Conservation (phyloP, 2,888 invertebrate genomes). For the Caenorhabditis sp. region DNA sequence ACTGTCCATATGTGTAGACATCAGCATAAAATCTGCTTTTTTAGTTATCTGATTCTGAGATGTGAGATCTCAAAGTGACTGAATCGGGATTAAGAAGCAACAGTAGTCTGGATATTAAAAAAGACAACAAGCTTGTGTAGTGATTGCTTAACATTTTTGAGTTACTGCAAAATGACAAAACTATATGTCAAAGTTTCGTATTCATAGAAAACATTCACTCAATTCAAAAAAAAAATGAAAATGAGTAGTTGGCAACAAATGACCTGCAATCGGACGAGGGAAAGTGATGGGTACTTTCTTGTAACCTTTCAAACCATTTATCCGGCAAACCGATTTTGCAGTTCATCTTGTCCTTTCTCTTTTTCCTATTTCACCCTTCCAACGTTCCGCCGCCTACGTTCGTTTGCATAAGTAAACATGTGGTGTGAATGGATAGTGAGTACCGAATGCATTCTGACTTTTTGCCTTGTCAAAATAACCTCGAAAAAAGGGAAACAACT, state of each 20-base stretch:
- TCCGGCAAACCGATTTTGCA: conserved; percentile 44
- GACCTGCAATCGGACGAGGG: conserved; percentile 17
- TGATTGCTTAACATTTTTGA: no score
- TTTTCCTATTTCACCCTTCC: neutral
- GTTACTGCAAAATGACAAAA: no score
- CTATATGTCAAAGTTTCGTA: no score
- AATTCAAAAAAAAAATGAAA: no score
- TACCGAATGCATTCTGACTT: conserved; percentile 9
- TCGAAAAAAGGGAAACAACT: neutral
- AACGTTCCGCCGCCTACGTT: no score
- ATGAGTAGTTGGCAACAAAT: no score
- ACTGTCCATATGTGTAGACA: conserved; percentile 2
- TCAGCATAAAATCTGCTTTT: neutral
- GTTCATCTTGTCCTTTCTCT: conserved; percentile 24
- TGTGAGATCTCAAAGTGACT: no score
- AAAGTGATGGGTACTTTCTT: conserved; percentile 5
- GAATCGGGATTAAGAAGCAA: no score
- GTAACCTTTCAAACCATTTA: conserved; percentile 12
- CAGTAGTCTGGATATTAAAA: no score
- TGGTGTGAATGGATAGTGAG: conserved; percentile 2
- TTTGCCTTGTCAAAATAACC: conserved; percentile 6
- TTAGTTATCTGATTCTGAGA: neutral
- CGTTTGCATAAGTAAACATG: conserved; percentile 34
- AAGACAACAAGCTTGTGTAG: no score
- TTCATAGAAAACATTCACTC: no score